Evolutionary conservation across 2,797 vertebrate genomes (phyloP).

Genomic region (Alfaro cultratus): DNA sequence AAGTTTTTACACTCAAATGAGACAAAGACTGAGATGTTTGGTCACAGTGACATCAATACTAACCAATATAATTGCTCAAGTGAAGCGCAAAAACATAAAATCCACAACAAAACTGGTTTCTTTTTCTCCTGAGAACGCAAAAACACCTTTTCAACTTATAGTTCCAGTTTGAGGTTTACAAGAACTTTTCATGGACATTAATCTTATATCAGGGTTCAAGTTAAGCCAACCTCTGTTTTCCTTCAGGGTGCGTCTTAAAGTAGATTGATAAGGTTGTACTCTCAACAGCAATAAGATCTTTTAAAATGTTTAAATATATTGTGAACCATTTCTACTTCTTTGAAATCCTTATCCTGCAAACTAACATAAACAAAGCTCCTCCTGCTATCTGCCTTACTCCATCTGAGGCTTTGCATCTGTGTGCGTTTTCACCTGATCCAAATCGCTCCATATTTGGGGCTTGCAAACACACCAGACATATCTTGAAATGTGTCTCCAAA

Average conservation of each 20-base stretch:
- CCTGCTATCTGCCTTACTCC: slow-evolving; percentile 13
- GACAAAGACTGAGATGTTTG: neutral
- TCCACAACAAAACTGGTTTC: neutral
- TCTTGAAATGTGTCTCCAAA: slow-evolving; percentile 64
- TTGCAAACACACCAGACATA: slow-evolving; percentile 60
- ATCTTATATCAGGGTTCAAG: neutral
- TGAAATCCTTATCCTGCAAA: slow-evolving; percentile 38
- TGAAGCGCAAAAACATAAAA: neutral
- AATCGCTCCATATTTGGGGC: slow-evolving; percentile 78
- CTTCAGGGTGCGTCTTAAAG: neutral
- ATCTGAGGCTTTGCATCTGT: slow-evolving; percentile 29
- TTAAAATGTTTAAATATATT: slow-evolving; percentile 11
- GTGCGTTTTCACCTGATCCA: slow-evolving; percentile 55
- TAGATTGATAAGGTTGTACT: neutral
- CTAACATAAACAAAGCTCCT: slow-evolving; percentile 42
- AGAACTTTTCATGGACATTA: neutral
- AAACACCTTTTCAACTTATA: too few species aligned
- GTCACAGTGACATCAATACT: neutral
- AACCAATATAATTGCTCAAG: neutral
- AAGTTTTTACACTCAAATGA: neutral
- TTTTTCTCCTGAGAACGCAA: neutral
- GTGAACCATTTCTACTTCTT: slow-evolving; percentile 29
- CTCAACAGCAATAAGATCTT: neutral
- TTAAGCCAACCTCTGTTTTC: neutral
- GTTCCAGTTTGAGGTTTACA: neutral